Conservation (phyloP, 2,888 invertebrate genomes). For the Rhopalosiphum nymphaeae region DNA sequence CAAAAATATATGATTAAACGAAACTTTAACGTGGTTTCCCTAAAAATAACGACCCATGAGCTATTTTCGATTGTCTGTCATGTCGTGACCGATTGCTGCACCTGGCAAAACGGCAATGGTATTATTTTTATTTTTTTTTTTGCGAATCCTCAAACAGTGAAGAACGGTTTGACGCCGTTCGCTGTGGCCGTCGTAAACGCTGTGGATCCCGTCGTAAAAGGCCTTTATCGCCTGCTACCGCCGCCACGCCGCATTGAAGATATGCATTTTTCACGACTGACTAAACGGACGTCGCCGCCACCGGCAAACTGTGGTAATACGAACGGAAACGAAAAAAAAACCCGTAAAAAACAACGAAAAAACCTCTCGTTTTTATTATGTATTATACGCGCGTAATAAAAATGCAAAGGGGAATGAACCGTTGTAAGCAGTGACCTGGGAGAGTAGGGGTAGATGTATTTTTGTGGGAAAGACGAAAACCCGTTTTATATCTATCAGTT, state of each 20-base stretch:
- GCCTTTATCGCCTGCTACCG: conserved; percentile 34
- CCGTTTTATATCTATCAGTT: conserved; percentile 9
- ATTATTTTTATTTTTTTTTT: neutral
- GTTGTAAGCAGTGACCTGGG: neutral
- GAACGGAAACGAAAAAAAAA: conserved; percentile 35
- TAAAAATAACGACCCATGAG: neutral
- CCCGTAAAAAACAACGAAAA: conserved; percentile 26
- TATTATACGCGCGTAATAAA: conserved; percentile 20
- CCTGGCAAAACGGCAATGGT: neutral
- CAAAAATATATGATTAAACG: neutral
- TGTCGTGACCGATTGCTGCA: neutral
- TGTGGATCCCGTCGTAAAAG: conserved; percentile 28
- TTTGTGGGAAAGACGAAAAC: neutral
- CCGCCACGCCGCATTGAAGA: conserved; percentile 20
- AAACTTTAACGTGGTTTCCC: neutral
- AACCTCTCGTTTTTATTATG: conserved; percentile 45
- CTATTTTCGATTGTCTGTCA: conserved; percentile 8
- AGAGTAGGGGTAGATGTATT: neutral
- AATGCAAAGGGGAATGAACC: neutral
- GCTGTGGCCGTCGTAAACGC: neutral
- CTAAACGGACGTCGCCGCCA: conserved; percentile 28
- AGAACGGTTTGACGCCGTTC: neutral
- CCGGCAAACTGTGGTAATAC: neutral
- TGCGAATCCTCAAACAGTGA: neutral
- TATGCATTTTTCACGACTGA: conserved; percentile 57